Evolutionary conservation across 2,113 vertebrate species (phyloP), one percentile per base, ranked within the genome.

Genomic region (Romanogobio albipinnatus): DNA sequence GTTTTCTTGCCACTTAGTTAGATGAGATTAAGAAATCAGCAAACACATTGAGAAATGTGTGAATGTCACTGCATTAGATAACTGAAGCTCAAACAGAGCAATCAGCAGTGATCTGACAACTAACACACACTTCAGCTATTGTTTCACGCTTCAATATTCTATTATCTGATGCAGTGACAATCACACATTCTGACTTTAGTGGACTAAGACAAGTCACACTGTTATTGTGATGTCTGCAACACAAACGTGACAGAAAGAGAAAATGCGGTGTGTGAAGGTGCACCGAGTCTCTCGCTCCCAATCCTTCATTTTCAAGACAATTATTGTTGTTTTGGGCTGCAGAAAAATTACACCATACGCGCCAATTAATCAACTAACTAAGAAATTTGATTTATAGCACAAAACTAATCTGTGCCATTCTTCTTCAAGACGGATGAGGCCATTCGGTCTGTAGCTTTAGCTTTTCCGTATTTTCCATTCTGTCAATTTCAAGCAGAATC

Each of bases 401-500:
- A 26, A 62, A 75, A 33, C 70, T 58, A 81, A 47, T 58, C 14
- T 78, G 49, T 9, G 36, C 51, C 64, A 79, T 70, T 85, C 75
- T 71, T 85, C 62, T 71, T 85, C 62, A 17, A n/a, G 83, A 71
- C 22, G 3, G 49, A 43, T 79, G 51, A 79, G 14, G n/a, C 36
- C 10, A 71, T 79, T 85, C 45, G 53, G 62, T 43, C 36, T 9
- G 47, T 17, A 81, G 77, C 26, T 74, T 56, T 59, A 49, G 77
- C 47, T 73, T 81, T 64, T 45, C 51, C 39, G 39, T 61, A 29
- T 22, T 43, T 77, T 59, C 43, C n/a, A 45, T 74, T 73, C 64
- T 87, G 17, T 26, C 43, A 75, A 90, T 81, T 79, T 84, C 22
- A 62, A 39, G 9, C 24, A 29, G 8, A 90, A 94, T 93, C 93